A percentile compares a stretch with the other conserved stretches of the same genome.
Conservation (phyloP, 1,140 invertebrate species). For the Drosophila arizonae region DNA sequence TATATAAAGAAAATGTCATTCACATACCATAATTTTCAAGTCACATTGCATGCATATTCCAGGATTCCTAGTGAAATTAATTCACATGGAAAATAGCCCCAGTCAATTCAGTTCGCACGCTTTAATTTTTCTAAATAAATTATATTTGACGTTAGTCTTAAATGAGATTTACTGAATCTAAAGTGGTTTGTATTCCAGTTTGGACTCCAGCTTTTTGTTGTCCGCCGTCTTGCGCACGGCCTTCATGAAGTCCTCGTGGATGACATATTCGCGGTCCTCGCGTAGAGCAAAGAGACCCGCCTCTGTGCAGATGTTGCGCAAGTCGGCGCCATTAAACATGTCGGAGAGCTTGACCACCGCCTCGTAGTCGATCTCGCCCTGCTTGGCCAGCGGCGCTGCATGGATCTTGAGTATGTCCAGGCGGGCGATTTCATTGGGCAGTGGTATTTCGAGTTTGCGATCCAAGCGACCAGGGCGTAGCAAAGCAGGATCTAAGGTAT, state of each 20-base stretch:
- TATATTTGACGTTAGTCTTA: background rate
- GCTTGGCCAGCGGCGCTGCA: slow-evolving; percentile 96
- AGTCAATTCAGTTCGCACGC: too few relatives aligned
- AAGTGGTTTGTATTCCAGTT: slow-evolving; percentile 99
- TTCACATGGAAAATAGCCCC: too few relatives aligned
- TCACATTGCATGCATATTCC: too few relatives aligned
- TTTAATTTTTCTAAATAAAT: background rate
- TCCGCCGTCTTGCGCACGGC: slow-evolving; percentile 99
- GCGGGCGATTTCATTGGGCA: slow-evolving; percentile 93
- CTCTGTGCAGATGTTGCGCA: slow-evolving; percentile 99
- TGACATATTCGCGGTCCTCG: slow-evolving; percentile 94
- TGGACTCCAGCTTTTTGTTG: slow-evolving; percentile 99
- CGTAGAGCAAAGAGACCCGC: slow-evolving; percentile 96
- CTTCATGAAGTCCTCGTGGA: slow-evolving; percentile 99
- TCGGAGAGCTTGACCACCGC: slow-evolving; percentile 99
- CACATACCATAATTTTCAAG: too few relatives aligned
- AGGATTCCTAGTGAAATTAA: too few relatives aligned
- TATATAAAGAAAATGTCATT: too few relatives aligned
- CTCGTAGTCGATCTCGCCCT: slow-evolving; percentile 99
- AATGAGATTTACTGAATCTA: slow-evolving; percentile 84
- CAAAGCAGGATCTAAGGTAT: slow-evolving; percentile 98
- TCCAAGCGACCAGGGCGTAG: slow-evolving; percentile 98
- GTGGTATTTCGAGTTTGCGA: slow-evolving; percentile 98
- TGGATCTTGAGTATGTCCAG: slow-evolving; percentile 99
- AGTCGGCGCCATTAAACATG: slow-evolving; percentile 99